Evolutionary conservation across 2,888 invertebrate genomes (phyloP).

Genomic region (Crossocerus cetratus): DNA sequence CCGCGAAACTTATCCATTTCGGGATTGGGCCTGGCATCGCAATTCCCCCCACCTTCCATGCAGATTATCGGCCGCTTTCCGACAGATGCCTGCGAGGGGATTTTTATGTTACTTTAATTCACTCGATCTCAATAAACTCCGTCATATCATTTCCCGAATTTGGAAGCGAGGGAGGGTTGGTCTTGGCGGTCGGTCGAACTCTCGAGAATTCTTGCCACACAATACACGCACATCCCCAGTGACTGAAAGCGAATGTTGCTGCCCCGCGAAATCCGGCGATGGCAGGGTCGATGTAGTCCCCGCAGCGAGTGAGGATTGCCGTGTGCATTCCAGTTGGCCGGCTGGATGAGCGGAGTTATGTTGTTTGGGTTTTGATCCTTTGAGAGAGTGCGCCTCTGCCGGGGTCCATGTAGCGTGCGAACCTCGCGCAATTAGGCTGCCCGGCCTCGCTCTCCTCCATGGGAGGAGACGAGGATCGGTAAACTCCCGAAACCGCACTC

Average conservation of each 20-base stretch:
- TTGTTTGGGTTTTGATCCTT: slow-evolving; percentile 49
- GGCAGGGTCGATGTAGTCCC: neutral
- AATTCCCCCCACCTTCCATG: neutral
- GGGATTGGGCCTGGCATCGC: neutral
- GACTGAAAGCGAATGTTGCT: no score
- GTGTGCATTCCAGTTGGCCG: neutral
- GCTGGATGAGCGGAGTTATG: slow-evolving; percentile 25
- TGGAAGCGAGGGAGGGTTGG: no score
- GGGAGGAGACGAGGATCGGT: slow-evolving; percentile 52
- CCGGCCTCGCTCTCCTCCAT: slow-evolving; percentile 3
- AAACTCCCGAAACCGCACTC: slow-evolving; percentile 60
- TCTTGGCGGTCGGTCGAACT: no score
- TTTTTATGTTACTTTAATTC: no score
- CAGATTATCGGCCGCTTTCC: no score
- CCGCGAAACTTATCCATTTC: slow-evolving; percentile 4
- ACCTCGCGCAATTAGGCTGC: slow-evolving; percentile 50
- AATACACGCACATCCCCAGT: no score
- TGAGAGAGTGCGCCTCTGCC: slow-evolving; percentile 35
- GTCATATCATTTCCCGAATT: no score
- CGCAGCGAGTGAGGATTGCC: neutral
- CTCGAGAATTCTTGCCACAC: no score
- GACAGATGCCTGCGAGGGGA: no score
- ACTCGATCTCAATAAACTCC: no score
- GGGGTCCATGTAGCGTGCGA: slow-evolving; percentile 24
- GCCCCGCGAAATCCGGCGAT: no score